These are phyloP conservation scores for Microcebus jonahi DNA, from an alignment of 2,113 vertebrate genomes.

Conservation along the genomic window DNA sequence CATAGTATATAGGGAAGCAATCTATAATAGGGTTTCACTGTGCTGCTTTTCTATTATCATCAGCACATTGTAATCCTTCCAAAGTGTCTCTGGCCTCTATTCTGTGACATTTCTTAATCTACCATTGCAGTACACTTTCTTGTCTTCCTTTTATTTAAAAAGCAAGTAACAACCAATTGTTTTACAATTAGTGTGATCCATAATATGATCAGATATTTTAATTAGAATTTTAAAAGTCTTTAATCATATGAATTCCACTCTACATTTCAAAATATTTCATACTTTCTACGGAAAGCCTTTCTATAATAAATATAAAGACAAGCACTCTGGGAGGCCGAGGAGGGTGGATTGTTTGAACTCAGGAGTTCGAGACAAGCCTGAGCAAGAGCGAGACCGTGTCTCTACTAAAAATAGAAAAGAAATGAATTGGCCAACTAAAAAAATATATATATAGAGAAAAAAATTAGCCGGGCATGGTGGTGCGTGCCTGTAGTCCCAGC, in stretches of 20 bases:
- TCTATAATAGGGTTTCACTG: neutral
- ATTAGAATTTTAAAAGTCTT: neutral
- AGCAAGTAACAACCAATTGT: neutral
- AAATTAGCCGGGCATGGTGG: too few species aligned
- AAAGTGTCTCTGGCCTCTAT: neutral
- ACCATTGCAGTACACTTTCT: neutral
- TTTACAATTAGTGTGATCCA: neutral
- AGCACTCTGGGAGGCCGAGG: too few species aligned
- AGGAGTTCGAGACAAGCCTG: too few species aligned
- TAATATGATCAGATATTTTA: neutral
- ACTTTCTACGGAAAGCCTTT: neutral
- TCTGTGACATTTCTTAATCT: neutral
- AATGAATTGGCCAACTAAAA: too few species aligned
- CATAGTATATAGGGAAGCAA: neutral
- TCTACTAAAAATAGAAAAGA: too few species aligned
- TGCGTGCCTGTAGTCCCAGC: too few species aligned
- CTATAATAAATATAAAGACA: neutral
- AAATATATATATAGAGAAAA: too few species aligned
- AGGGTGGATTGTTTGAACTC: too few species aligned
- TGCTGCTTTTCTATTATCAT: neutral
- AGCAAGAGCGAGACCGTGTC: too few species aligned
- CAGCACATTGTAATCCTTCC: neutral
- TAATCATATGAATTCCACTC: constrained; percentile 15
- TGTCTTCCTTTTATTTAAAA: neutral
- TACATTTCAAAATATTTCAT: constrained; percentile 33